A percentile compares a stretch with the other conserved stretches of the same genome.
phyloP scores from a whole-genome alignment of 2,113 vertebrate species.

The Scortum barcoo region DNA sequence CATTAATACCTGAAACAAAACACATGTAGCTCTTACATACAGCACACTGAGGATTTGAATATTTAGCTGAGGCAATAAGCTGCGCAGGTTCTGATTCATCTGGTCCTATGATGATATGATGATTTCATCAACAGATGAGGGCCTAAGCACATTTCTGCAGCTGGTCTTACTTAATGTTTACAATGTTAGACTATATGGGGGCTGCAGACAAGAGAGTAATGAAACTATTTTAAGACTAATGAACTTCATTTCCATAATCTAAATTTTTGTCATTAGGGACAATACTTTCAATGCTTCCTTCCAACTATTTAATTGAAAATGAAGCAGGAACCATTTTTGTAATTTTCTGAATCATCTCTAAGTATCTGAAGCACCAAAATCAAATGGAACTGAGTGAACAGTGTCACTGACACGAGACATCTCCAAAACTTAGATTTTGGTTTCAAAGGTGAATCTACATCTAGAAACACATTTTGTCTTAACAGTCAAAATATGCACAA shows the following conservation, averaged over 20 bases:
- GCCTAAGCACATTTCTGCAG: not conserved
- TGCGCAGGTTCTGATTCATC: not conserved
- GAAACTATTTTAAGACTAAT: not conserved
- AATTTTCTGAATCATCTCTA: not conserved
- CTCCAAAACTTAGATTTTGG: not conserved
- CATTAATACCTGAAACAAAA: conserved; percentile 2
- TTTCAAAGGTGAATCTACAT: not conserved
- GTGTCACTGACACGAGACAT: not conserved
- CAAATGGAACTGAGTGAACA: not conserved
- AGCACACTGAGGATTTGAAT: not conserved
- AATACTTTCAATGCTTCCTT: not conserved
- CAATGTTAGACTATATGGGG: not conserved
- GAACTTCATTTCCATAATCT: not conserved
- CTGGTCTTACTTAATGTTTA: not conserved
- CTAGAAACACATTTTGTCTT: not conserved
- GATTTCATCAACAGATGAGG: not conserved
- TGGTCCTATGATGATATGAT: not conserved
- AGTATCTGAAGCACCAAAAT: not conserved
- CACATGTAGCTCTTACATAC: not conserved
- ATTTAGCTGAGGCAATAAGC: not conserved
- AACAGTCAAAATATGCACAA: conserved; percentile 3
- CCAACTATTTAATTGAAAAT: not conserved
- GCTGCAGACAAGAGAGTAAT: not conserved
- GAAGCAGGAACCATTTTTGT: not conserved
- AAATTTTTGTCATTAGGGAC: not conserved